Base-by-base conservation (phyloP, 2,797 vertebrate genomes). In the Sphaeramia orbicularis region DNA sequence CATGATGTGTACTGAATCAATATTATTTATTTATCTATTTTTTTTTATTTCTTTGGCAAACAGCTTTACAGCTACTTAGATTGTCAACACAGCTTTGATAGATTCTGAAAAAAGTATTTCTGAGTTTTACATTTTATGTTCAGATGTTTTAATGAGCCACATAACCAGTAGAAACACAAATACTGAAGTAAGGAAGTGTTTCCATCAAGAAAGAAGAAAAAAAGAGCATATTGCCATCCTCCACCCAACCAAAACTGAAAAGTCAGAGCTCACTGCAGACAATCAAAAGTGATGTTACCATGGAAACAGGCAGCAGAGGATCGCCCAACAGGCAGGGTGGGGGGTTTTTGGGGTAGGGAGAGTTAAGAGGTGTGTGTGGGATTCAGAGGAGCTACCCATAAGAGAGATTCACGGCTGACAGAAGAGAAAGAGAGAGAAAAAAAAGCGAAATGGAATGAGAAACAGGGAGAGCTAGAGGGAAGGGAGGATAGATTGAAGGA, bases 211-310 rank as follows among this genome's bases (percentile, higher is more conserved):
- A 67, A 38, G 7, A 14, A 27, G 15, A 5, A 24, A 24, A 24
- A 24, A 24, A 24, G 21, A 24, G 36, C 63, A 65, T 42, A 52
- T 60, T 72, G 60, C 21, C 55, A 51, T 27, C 57, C 70, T 52
- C 49, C 37, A 7, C 24, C 47, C 36, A 41, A 11, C 16, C 61
- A 7, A 69, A 72, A 76, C 18, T 42, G 51, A 65, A 70, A 74
- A 83, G 70, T 64, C 79, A 59, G 67, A 75, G 65, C 67, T 82
- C 62, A 41, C 76, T 50, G 77, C 73, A 85, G 84, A 78, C 84
- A 78, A 77, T 78, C 66, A 72, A 76, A 78, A 79, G 74, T 70
- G 77, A 79, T 36, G 87, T 91, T 89, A 77, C 90, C 87, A 88
- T 91, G 83, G 91, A 72, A 91, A 92, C 90, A 88, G 81, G 67